Conservation (phyloP, 2,113 vertebrate genomes). For the Nothobranchius kuhntae region DNA sequence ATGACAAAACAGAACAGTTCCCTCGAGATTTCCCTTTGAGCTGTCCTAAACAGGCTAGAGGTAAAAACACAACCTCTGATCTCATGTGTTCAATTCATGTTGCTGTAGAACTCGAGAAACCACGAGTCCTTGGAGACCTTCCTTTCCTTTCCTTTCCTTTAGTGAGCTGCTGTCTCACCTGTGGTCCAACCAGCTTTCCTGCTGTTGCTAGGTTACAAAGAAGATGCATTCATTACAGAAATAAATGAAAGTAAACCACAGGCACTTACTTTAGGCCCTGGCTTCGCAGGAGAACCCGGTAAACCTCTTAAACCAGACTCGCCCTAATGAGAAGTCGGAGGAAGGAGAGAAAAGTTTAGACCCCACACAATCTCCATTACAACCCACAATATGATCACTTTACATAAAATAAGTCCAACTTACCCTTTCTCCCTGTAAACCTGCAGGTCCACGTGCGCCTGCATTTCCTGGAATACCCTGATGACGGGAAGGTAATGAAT, state of each 20-base stretch:
- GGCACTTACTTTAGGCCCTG: constrained; percentile 80
- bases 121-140: no score
- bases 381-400: background rate
- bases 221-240: background rate
- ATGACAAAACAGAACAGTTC: no score
- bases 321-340: constrained; percentile 72
- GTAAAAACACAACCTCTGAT: no score
- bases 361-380: background rate
- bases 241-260: background rate
- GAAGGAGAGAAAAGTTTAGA: background rate
- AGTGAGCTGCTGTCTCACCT: no score
- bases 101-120: no score
- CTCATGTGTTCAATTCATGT: no score
- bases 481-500: background rate
- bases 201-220: no score
- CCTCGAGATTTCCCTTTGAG: no score
- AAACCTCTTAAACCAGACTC: constrained; percentile 79
- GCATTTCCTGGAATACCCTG: constrained; percentile 82
- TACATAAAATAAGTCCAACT: background rate
- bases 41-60: no score
- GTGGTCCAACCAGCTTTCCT: no score
- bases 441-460: constrained; percentile 81
- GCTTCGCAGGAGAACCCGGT: constrained; percentile 78
- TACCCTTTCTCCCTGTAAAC: constrained; percentile 82
- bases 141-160: no score